Conservation (phyloP, 2,113 vertebrate species). For the Cephalophus harveyi region DNA sequence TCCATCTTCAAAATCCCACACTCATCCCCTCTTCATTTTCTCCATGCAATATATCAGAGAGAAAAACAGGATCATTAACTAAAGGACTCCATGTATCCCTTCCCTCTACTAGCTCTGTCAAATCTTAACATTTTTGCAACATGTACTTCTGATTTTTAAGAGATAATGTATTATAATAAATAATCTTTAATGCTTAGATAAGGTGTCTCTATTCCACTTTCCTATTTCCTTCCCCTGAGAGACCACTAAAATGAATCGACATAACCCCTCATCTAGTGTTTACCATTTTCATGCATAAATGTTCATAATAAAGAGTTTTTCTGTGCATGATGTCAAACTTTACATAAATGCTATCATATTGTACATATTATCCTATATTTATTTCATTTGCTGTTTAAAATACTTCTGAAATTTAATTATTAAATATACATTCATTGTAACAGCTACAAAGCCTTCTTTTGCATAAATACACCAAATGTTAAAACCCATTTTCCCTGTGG, state of each 20-base stretch:
- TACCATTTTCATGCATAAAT: background rate
- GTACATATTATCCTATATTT: background rate
- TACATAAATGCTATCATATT: background rate
- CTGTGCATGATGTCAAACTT: background rate
- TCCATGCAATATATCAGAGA: background rate
- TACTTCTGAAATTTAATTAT: slow-evolving; percentile 16
- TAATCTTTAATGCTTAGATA: background rate
- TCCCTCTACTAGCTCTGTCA: background rate
- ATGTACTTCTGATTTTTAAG: background rate
- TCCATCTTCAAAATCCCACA: background rate
- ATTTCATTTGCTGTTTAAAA: background rate
- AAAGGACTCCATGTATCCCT: background rate
- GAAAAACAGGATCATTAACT: background rate
- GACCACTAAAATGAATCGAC: background rate
- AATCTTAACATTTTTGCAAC: background rate
- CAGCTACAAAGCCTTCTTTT: background rate
- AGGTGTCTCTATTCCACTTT: background rate
- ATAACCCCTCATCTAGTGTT: background rate
- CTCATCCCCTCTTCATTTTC: background rate
- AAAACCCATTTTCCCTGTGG: background rate
- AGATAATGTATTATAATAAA: background rate
- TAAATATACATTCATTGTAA: background rate
- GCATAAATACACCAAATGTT: slow-evolving; percentile 11
- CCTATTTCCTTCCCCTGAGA: background rate
- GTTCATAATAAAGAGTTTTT: background rate